Evolutionary conservation across 1,140 invertebrate species (phyloP).

Genomic region (Drosophila pectinifera): DNA sequence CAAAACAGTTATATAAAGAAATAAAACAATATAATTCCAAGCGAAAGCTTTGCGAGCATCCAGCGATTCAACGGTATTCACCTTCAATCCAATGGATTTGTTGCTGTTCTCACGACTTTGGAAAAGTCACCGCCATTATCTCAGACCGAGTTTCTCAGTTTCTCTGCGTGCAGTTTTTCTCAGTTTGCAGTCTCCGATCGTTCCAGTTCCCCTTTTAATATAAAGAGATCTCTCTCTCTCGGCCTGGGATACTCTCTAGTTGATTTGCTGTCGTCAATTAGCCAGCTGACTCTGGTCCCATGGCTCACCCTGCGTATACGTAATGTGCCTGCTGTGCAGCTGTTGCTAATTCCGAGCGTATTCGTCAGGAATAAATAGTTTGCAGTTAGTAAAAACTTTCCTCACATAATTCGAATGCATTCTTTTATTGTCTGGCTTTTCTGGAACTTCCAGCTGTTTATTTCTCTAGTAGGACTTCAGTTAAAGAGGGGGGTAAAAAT

Average conservation of each 20-base stretch:
- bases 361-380: background rate
- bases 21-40: slow-evolving; percentile 40
- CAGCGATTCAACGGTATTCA: slow-evolving; percentile 54
- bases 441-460: slow-evolving; percentile 13
- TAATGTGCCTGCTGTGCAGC: slow-evolving; percentile 47
- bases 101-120: slow-evolving; percentile 58
- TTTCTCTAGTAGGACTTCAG: slow-evolving; percentile 20
- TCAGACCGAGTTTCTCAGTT: slow-evolving; percentile 32
- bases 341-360: slow-evolving; percentile 16
- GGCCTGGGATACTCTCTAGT: slow-evolving; percentile 9
- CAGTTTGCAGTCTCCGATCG: slow-evolving; percentile 25
- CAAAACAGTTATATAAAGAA: slow-evolving; percentile 54
- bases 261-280: slow-evolving; percentile 55
- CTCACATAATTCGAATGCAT: slow-evolving; percentile 2
- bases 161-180: slow-evolving; percentile 33
- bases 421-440: no score
- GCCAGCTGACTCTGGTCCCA: slow-evolving; percentile 45
- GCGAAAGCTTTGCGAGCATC: slow-evolving; percentile 59
- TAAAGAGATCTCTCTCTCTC: slow-evolving; percentile 4
- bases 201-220: slow-evolving; percentile 19
- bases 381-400: background rate
- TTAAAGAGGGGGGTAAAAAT: slow-evolving; percentile 11
- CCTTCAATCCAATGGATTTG: slow-evolving; percentile 60
- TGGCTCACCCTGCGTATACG: slow-evolving; percentile 62
- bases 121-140: slow-evolving; percentile 60